Evolutionary conservation across 1,140 invertebrate species (phyloP), one percentile per base, ranked within the genome.

Genomic region (Pogonomyrmex californicus): DNA sequence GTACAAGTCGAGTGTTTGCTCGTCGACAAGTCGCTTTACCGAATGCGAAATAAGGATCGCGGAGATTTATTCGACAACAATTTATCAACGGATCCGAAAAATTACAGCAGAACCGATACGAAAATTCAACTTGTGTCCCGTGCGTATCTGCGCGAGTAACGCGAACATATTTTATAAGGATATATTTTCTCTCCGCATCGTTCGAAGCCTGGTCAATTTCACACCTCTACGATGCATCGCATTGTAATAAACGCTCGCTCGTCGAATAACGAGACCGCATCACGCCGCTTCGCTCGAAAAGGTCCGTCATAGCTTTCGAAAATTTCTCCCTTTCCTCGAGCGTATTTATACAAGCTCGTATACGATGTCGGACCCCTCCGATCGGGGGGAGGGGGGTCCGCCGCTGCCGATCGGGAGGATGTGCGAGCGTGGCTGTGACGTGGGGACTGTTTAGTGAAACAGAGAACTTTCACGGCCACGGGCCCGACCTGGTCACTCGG

Each of bases 401-500:
- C 23, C n/a, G 44, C 36, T 41, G 36, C 17, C 60, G 36, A 47
- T 33, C 60, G 36, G 47, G 65, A 60, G 73, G 86, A 65, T 54
- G 44, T 54, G 38, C 51, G 12, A 77, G 17, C 62, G 36, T 66
- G 58, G 81, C 75, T 79, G 78, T 70, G 86, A 88, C 68, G 33
- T 6, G 10, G 9, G 60, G 86, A 70, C 76, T 78, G 65, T 87
- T 83, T 65, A 90, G 89, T 82, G 82, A 88, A 90, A 85, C 86
- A 90, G 87, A 91, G 83, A 93, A 94, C 93, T 94, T 94, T 94
- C 94, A 94, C 94, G 94, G 92, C 93, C 94, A 94, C 90, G 89
- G 91, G 92, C 88, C 77, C 90, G 91, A 93, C 90, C 91, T 89
- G 91, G 91, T 91, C 91, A 90, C 87, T 91, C 65, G 47, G 58